Evolutionary conservation across 2,888 invertebrate genomes (phyloP).

Genomic region (Epinotia demarniana): DNA sequence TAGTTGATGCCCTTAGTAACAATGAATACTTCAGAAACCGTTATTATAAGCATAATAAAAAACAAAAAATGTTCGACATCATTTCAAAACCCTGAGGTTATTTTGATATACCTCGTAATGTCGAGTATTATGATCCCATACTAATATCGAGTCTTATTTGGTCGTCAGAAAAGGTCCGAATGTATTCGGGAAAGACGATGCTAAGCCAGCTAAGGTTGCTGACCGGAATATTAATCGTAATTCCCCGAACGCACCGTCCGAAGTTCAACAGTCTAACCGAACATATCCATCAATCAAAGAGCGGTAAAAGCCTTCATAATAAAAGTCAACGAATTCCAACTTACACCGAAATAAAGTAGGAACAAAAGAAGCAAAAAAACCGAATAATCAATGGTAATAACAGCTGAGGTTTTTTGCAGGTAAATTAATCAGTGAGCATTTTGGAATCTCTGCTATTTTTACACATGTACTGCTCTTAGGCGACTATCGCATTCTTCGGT

Average conservation of each 20-base stretch:
- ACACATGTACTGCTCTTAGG: too few relatives aligned
- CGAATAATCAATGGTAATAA: neutral
- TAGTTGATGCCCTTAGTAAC: too few relatives aligned
- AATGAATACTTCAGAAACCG: too few relatives aligned
- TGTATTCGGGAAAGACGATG: neutral
- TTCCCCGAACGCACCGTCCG: neutral
- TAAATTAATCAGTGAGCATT: too few relatives aligned
- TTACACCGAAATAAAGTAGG: neutral
- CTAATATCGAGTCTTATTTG: neutral
- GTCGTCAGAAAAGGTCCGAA: neutral
- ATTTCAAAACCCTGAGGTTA: neutral
- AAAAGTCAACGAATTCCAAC: neutral
- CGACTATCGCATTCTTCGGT: too few relatives aligned
- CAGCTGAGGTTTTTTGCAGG: neutral
- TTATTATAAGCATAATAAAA: too few relatives aligned
- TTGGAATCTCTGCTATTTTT: too few relatives aligned
- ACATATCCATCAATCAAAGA: conserved; percentile 5
- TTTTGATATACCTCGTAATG: neutral
- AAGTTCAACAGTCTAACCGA: conserved; percentile 2
- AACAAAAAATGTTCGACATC: neutral
- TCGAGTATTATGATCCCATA: neutral
- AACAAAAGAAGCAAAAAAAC: neutral
- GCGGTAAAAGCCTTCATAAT: neutral
- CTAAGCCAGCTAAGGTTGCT: neutral
- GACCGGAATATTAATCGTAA: conserved; percentile 8